Percentiles rank a stretch among this genome's conserved stretches.
These are phyloP conservation scores for Pristionchus entomophagus DNA, from an alignment of 2,888 invertebrate species.

Conservation along the genomic window DNA sequence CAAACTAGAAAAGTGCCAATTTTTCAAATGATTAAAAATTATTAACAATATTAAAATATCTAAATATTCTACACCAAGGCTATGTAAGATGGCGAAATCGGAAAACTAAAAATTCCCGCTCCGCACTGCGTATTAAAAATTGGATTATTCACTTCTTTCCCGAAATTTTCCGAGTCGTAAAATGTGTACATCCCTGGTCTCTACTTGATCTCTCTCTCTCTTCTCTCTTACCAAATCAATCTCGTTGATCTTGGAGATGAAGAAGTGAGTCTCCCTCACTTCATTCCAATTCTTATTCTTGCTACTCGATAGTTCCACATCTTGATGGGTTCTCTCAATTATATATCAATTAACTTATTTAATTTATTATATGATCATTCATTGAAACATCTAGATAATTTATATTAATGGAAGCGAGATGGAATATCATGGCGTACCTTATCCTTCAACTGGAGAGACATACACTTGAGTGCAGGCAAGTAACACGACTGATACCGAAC, in stretches of 20 bases:
- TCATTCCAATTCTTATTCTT: conserved; percentile 19
- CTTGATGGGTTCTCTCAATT: not conserved
- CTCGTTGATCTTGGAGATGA: not conserved
- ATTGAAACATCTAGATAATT: not conserved
- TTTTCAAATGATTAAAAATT: too few species aligned
- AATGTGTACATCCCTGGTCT: too few species aligned
- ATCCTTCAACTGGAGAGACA: not conserved
- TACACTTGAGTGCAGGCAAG: not conserved
- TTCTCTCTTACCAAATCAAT: not conserved
- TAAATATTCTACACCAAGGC: not conserved
- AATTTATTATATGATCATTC: not conserved
- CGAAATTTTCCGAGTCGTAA: too few species aligned
- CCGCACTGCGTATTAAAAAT: too few species aligned
- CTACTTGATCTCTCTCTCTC: not conserved
- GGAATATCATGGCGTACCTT: not conserved
- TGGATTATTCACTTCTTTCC: too few species aligned
- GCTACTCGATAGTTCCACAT: not conserved
- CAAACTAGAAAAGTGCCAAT: too few species aligned
- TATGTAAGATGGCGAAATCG: too few species aligned
- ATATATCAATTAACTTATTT: not conserved
- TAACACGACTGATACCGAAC: conserved; percentile 12
- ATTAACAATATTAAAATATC: too few species aligned
- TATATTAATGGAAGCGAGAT: not conserved
- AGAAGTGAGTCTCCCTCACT: not conserved
- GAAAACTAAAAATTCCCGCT: too few species aligned